phyloP scores from a whole-genome alignment of 1,140 invertebrate genomes.

The Plectrocnemia conspersa region DNA sequence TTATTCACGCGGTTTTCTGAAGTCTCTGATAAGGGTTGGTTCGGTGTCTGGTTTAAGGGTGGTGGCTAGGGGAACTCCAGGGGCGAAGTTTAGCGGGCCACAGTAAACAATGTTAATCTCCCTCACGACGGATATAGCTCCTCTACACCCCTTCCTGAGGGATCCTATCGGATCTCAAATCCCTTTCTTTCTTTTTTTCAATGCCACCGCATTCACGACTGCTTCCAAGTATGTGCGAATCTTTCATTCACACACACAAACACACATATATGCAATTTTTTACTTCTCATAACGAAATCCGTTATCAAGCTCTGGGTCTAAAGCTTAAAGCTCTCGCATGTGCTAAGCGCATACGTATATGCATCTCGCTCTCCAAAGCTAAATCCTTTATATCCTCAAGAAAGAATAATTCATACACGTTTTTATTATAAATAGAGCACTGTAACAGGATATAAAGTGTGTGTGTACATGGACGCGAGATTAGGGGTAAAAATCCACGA shows the following conservation, averaged over 20 bases:
- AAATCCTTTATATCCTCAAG: slow-evolving; percentile 25
- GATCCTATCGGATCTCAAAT: slow-evolving; percentile 17
- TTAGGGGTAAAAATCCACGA: slow-evolving; percentile 20
- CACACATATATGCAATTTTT: too few relatives aligned
- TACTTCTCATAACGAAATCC: too few relatives aligned
- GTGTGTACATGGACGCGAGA: slow-evolving; percentile 25
- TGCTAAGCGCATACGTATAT: slow-evolving; percentile 19
- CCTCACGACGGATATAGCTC: slow-evolving; percentile 18
- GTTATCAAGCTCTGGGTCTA: too few relatives aligned
- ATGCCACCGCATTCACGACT: too few relatives aligned
- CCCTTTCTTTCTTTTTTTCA: slow-evolving; percentile 19
- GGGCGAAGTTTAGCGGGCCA: slow-evolving; percentile 11
- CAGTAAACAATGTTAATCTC: slow-evolving; percentile 28
- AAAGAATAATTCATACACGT: slow-evolving; percentile 31
- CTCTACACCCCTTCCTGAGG: slow-evolving; percentile 10
- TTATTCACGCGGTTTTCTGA: slow-evolving; percentile 23
- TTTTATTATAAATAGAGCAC: slow-evolving; percentile 33
- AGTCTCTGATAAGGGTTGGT: slow-evolving; percentile 16
- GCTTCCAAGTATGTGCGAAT: too few relatives aligned
- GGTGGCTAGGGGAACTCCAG: background rate
- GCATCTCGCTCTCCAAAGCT: slow-evolving; percentile 22
- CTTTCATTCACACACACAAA: too few relatives aligned
- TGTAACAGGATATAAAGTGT: slow-evolving; percentile 30
- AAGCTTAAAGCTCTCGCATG: too few relatives aligned
- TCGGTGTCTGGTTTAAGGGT: slow-evolving; percentile 3